Evolutionary conservation across 2,113 vertebrate species (phyloP).

Genomic region (Chinchilla lanigera): DNA sequence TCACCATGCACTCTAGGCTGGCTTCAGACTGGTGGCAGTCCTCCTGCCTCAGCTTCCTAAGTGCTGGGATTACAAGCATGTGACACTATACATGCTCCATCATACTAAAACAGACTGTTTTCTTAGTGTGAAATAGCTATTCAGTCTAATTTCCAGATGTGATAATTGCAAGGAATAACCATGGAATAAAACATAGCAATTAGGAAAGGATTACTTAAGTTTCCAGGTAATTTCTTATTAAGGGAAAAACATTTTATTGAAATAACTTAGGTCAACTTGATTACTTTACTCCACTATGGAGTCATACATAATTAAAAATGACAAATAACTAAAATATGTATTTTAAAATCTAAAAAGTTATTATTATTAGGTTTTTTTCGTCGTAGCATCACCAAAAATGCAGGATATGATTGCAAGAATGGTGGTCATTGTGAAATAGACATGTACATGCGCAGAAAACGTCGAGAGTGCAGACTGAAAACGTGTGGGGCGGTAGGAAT

Average conservation of each 20-base stretch:
- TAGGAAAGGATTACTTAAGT: background rate
- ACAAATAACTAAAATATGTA: background rate
- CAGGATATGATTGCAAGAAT: conserved; percentile 95
- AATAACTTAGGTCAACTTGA: conserved; percentile 28
- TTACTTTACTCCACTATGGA: background rate
- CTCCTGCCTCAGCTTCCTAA: background rate
- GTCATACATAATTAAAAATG: background rate
- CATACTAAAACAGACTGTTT: background rate
- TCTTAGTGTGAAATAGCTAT: conserved; percentile 12
- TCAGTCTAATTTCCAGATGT: conserved; percentile 37
- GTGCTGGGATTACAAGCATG: background rate
- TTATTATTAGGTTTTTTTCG: conserved; percentile 92
- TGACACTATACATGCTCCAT: background rate
- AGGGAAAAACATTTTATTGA: conserved; percentile 21
- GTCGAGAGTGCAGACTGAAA: conserved; percentile 95
- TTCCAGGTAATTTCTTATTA: conserved; percentile 30
- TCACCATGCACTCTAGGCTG: background rate
- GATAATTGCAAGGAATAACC: background rate
- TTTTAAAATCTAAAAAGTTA: background rate
- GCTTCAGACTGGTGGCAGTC: background rate
- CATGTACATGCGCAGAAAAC: conserved; percentile 98
- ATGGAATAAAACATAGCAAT: background rate
- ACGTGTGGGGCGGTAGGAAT: conserved; percentile 96
- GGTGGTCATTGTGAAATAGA: conserved; percentile 97
- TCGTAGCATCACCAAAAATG: conserved; percentile 96